These are phyloP conservation scores for Catalaphyllia jardinei DNA, from an alignment of 64 coral and sea anemone species.

Conservation along the genomic window DNA sequence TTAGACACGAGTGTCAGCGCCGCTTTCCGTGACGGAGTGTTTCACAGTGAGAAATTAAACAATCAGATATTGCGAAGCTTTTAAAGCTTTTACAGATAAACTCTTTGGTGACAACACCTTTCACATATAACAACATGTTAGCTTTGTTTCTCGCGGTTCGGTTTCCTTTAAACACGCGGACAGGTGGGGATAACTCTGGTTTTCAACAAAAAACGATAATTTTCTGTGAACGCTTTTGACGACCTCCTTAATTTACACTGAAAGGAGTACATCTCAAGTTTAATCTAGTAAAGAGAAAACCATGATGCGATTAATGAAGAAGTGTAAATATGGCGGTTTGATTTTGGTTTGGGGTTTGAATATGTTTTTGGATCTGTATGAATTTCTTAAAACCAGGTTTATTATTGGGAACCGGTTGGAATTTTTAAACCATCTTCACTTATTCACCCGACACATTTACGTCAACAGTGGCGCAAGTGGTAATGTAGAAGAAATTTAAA, in stretches of 20 bases:
- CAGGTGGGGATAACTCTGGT: neutral
- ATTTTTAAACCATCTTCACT: neutral
- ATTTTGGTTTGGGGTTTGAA: neutral
- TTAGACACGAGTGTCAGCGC: neutral
- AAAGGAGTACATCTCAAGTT: neutral
- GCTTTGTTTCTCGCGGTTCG: neutral
- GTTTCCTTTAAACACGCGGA: neutral
- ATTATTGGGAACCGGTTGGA: neutral
- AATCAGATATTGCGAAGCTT: neutral
- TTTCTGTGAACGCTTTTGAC: neutral
- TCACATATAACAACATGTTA: neutral
- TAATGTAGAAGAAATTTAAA: neutral
- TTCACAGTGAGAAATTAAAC: neutral
- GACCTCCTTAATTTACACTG: neutral
- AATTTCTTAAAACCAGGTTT: neutral
- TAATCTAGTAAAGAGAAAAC: neutral
- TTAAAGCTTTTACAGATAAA: neutral
- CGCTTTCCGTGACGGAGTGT: neutral
- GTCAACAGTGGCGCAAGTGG: neutral
- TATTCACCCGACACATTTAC: neutral
- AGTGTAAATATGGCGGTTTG: neutral
- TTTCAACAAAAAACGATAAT: neutral
- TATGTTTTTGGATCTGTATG: neutral
- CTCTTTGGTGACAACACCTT: neutral
- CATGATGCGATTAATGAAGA: neutral